phyloP scores from a whole-genome alignment of 2,797 vertebrate genomes.

The Platalea minor region DNA sequence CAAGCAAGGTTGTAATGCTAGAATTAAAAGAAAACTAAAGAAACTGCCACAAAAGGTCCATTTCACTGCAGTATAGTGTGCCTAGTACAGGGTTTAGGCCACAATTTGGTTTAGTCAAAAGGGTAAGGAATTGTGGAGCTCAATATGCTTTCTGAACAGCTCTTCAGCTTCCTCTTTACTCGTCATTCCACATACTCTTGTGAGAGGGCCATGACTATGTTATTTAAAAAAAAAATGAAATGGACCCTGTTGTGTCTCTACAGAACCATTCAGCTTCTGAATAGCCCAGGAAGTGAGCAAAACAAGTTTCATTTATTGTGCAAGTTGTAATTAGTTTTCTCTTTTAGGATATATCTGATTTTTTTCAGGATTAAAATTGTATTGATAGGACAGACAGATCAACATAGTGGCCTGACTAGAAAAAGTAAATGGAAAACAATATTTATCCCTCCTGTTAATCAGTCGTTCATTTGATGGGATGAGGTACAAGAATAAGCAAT shows the following conservation, averaged over 20 bases:
- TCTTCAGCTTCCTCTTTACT: neutral
- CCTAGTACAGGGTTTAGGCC: neutral
- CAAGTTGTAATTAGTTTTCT: neutral
- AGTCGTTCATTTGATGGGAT: neutral
- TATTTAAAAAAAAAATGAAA: neutral
- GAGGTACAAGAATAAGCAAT: neutral
- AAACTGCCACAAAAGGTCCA: neutral
- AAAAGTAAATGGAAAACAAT: neutral
- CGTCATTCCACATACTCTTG: neutral
- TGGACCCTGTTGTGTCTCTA: neutral
- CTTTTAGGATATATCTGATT: neutral
- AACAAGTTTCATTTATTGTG: neutral
- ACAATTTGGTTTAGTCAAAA: neutral
- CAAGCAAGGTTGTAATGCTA: neutral
- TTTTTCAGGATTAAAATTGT: neutral
- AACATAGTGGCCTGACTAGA: neutral
- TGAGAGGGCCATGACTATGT: neutral
- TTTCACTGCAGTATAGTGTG: neutral
- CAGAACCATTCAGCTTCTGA: neutral
- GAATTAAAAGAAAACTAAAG: neutral
- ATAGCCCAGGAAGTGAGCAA: neutral
- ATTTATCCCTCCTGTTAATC: neutral
- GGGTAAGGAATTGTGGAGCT: neutral
- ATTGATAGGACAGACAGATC: neutral
- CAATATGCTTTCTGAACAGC: neutral